Evolutionary conservation across 2,797 vertebrate genomes (phyloP), one percentile per base, ranked within the genome.

Genomic region (Hephaestus fuliginosus): DNA sequence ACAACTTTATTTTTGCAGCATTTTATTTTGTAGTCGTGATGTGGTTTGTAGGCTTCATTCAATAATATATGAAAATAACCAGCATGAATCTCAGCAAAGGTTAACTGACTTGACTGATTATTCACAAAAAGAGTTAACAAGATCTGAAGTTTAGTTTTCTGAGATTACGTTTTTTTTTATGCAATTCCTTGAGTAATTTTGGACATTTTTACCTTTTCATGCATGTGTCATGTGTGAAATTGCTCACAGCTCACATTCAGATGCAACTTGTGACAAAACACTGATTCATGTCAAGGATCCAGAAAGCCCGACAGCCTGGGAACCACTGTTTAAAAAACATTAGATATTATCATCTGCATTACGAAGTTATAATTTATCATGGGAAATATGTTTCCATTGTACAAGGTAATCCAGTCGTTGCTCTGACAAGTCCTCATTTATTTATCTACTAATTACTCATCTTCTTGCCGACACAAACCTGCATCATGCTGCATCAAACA

Each of bases 401-500:
- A 14, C 30, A 33, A 33, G 5, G 2, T 75, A 71, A 82, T 84
- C 63, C 67, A 43, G 33, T 15, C 48, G 44, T 8, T 81, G 68
- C 46, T 53, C 25, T 25, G 28, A 74, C 64, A 81, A 51, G 72
- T 55, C 57, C 20, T 68, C 11, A 63, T 70, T 56, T 49, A 30
- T 52, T 44, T 57, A 62, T 61, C 36, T 41, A 3, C 18, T 76
- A 67, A 76, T 75, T 55, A 48, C 25, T 33, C 11, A 9, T 41
- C 36, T 53, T 65, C 69, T 58, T 41, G 80, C 70, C 52, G 41
- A 44, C 74, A 63, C 80, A 70, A 51, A 86, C 52, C 41, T 17
- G 44, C 30, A 39, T 60, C 30, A 11, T 30, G 28, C 48, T 44
- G 13, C 68, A 13, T 70, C 36, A 41, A 30, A 84, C 30, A 1